Conservation (phyloP, 2,888 invertebrate species). For the Epinotia bilunana region DNA sequence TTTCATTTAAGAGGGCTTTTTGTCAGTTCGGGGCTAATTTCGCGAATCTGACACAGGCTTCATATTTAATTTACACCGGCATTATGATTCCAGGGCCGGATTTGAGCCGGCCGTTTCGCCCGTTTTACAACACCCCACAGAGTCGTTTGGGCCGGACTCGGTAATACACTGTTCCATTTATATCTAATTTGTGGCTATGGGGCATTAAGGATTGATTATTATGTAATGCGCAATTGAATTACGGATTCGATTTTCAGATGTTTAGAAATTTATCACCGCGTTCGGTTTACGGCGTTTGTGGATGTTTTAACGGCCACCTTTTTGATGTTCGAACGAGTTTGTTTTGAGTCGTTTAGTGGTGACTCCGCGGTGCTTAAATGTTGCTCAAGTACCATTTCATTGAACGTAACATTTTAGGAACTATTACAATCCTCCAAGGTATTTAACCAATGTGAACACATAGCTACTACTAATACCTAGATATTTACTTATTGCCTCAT, state of each 20-base stretch:
- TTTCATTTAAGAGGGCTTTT: slow-evolving; percentile 41
- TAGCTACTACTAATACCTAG: neutral
- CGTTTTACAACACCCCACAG: slow-evolving; percentile 68
- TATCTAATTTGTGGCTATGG: slow-evolving; percentile 60
- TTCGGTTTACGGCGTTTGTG: slow-evolving; percentile 16
- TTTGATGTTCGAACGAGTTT: slow-evolving; percentile 11
- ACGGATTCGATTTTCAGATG: slow-evolving; percentile 38
- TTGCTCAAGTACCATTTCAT: slow-evolving; percentile 2
- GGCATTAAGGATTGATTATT: slow-evolving; percentile 57
- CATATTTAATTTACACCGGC: slow-evolving; percentile 65
- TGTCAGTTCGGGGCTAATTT: slow-evolving; percentile 40
- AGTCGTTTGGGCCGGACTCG: slow-evolving; percentile 57
- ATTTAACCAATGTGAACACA: neutral
- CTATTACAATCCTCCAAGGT: slow-evolving; percentile 2
- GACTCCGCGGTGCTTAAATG: slow-evolving; percentile 5
- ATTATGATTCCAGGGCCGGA: slow-evolving; percentile 58
- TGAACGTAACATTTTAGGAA: neutral
- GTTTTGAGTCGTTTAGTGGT: slow-evolving; percentile 1
- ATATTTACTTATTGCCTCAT: neutral
- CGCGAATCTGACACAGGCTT: slow-evolving; percentile 51
- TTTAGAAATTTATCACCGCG: slow-evolving; percentile 26
- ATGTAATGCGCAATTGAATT: slow-evolving; percentile 44
- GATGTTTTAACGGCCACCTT: slow-evolving; percentile 5
- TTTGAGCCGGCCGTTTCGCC: slow-evolving; percentile 57
- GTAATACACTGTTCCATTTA: slow-evolving; percentile 67